Evolutionary conservation across 2,113 vertebrate genomes (phyloP).

Genomic region (Bettongia penicillata): DNA sequence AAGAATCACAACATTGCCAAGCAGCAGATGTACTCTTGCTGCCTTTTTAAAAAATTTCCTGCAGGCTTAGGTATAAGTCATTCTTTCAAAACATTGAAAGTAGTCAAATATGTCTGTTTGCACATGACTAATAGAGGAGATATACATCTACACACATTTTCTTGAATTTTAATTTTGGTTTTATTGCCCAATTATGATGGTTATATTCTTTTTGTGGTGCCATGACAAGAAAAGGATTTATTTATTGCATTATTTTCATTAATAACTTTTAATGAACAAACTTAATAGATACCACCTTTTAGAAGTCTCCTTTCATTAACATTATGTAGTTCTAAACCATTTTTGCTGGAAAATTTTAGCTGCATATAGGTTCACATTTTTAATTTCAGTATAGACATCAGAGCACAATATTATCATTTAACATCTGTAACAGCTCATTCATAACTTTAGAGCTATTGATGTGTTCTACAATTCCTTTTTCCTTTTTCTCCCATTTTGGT

Average conservation of each 20-base stretch:
- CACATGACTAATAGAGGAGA: slow-evolving; percentile 2
- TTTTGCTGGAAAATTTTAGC: not conserved
- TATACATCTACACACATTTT: not conserved
- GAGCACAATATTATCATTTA: not conserved
- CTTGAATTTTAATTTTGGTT: not conserved
- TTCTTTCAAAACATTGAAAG: slow-evolving; percentile 29
- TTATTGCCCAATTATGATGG: not conserved
- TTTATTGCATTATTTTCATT: not conserved
- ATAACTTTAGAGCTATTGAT: not conserved
- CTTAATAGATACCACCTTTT: not conserved
- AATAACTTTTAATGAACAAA: not conserved
- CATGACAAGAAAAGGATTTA: not conserved
- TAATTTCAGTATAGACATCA: not conserved
- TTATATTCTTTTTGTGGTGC: not conserved
- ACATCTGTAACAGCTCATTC: not conserved
- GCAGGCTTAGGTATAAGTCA: slow-evolving; percentile 23
- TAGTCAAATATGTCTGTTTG: slow-evolving; percentile 43
- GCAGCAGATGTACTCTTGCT: slow-evolving; percentile 33
- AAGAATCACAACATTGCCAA: slow-evolving; percentile 36
- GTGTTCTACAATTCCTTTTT: slow-evolving; percentile 25
- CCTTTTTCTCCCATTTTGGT: not conserved
- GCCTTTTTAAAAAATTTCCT: slow-evolving; percentile 21
- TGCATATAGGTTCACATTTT: not conserved
- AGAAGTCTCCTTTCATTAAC: not conserved
- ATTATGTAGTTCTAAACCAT: not conserved